Evolutionary conservation across 2,113 vertebrate genomes (phyloP).

Genomic region (Chunga burmeisteri): DNA sequence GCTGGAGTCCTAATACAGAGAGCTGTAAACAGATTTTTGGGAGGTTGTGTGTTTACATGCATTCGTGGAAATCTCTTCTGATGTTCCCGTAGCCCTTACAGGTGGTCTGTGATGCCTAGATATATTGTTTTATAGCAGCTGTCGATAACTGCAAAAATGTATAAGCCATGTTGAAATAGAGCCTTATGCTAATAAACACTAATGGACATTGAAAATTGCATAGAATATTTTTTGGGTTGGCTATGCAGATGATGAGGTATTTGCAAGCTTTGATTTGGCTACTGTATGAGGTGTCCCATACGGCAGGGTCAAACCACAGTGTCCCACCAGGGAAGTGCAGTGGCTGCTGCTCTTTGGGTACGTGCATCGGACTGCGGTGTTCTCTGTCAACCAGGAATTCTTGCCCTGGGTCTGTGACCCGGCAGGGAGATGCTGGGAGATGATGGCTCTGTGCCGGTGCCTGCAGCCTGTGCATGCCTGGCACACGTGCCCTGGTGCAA

Average conservation of each 20-base stretch:
- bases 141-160: too few relatives aligned
- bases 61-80: neutral
- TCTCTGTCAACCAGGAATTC: too few relatives aligned
- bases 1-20: neutral
- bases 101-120: rapidly evolving
- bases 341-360: neutral
- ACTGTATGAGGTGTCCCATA: rapidly evolving
- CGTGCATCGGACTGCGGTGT: rapidly evolving
- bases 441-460: rapidly evolving
- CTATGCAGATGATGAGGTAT: neutral
- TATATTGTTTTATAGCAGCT: neutral
- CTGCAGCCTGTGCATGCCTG: neutral
- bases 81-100: rapidly evolving
- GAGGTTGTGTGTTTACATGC: rapidly evolving
- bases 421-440: rapidly evolving
- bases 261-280: neutral
- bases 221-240: neutral
- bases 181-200: neutral
- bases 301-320: rapidly evolving
- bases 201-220: rapidly evolving
- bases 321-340: too few relatives aligned
- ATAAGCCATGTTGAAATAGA: neutral
- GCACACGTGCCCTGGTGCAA: rapidly evolving
- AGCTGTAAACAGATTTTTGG: too few relatives aligned
- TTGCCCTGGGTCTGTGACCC: rapidly evolving